Conservation (phyloP, 2,797 vertebrate genomes). For the Pangasius mekongensis region DNA sequence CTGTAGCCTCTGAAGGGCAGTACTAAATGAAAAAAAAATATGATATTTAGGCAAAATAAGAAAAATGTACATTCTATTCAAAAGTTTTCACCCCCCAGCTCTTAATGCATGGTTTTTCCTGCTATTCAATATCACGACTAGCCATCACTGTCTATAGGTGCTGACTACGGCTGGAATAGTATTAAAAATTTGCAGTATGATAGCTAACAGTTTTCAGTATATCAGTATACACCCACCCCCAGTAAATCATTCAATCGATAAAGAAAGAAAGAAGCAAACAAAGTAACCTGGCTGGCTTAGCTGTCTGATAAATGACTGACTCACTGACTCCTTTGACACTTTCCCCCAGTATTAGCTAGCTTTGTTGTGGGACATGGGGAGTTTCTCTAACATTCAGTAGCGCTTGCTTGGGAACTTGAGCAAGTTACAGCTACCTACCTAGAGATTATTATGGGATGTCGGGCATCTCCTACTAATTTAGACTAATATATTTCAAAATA, state of each 20-base stretch:
- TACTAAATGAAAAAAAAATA: too few relatives aligned
- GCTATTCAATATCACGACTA: not conserved
- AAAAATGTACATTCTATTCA: too few relatives aligned
- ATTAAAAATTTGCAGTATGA: not conserved
- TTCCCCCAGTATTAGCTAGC: not conserved
- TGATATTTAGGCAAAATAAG: too few relatives aligned
- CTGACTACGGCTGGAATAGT: not conserved
- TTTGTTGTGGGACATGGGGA: not conserved
- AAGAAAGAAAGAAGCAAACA: slow-evolving; percentile 4
- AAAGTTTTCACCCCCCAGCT: too few relatives aligned
- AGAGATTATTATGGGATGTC: not conserved
- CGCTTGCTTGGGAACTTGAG: not conserved
- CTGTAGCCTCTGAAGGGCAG: too few relatives aligned
- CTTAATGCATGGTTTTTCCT: not conserved
- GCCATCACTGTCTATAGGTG: not conserved
- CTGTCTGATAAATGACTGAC: slow-evolving; percentile 7
- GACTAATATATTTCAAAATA: not conserved
- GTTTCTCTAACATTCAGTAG: not conserved
- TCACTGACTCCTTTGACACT: not conserved
- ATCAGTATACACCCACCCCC: not conserved
- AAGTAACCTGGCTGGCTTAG: slow-evolving; percentile 7
- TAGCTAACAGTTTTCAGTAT: not conserved
- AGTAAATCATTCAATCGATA: not conserved
- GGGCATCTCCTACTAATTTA: not conserved
- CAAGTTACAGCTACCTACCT: not conserved